Base-by-base conservation (phyloP, 2,797 vertebrate genomes). In the Dendrocincla tyrannina region DNA sequence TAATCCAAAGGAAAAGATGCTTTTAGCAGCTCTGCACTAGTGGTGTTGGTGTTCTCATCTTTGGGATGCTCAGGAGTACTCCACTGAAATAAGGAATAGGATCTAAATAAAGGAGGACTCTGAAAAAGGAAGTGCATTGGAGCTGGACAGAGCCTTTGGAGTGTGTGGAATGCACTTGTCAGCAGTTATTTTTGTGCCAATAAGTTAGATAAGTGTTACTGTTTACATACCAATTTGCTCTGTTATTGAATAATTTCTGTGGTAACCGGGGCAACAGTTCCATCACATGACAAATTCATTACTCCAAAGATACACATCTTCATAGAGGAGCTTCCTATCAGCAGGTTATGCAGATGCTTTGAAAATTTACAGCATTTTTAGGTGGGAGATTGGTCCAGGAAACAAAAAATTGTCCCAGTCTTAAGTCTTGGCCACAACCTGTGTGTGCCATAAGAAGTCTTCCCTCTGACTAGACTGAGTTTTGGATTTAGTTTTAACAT, bases 141-240 rank as follows among this genome's bases (percentile, higher is more conserved):
- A 73, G 70, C 52, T 91, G 88, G 85, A 90, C 56, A 82, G 89
- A 83, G 83, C 58, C 85, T 88, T 88, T 79, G 93, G 94, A 94
- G 95, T 59, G 89, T 47, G 44, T 75, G 95, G 96, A 97, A 97
- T 97, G 96, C 76, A 82, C 88, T 96, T 89, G 95, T 97, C 95
- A 97, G 95, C 92, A 93, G 78, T 84, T 94, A 74, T 78, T 91
- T 92, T 95, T 93, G 88, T 97, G 96, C 96, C 95, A 97, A 44
- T 91, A 62, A 50, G 85, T 94, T 96, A 97, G 95, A 95, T 97
- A 97, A 97, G 91, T 92, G 78, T 97, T 91, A 93, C 92, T 95
- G 95, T 97, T 97, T 96, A 97, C 96, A 96, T 97, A 97, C 96
- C 95, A 75, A 68, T 95, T 96, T 92, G 63, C 79, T 95, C 80